Conservation (phyloP, 2,797 vertebrate genomes). For the Tarsius wallacei region DNA sequence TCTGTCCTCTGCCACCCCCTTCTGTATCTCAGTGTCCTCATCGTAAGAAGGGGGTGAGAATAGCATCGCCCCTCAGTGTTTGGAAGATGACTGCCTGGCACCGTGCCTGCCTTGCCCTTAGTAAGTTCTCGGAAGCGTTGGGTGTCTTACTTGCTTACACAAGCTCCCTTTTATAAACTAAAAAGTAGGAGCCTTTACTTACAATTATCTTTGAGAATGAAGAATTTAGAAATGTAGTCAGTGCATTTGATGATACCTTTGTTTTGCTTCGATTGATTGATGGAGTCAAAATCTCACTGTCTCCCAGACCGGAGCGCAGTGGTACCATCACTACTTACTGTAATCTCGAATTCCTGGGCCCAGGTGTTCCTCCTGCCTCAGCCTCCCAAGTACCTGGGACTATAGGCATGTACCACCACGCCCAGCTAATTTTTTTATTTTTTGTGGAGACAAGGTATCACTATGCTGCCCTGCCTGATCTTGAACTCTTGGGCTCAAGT, state of each 20-base stretch:
- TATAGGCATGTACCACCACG: too few relatives aligned
- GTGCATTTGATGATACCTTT: not conserved
- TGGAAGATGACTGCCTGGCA: not conserved
- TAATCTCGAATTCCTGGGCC: too few relatives aligned
- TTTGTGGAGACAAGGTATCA: too few relatives aligned
- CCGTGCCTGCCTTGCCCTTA: not conserved
- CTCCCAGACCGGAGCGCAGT: too few relatives aligned
- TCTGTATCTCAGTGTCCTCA: not conserved
- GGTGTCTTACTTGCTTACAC: not conserved
- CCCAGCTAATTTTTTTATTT: too few relatives aligned
- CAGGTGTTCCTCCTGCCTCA: too few relatives aligned
- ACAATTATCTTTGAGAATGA: not conserved
- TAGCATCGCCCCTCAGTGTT: not conserved
- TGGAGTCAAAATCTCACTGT: too few relatives aligned
- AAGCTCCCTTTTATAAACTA: not conserved
- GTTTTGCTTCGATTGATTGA: not conserved
- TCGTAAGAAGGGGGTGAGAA: not conserved
- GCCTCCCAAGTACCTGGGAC: too few relatives aligned
- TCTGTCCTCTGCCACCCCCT: not conserved
- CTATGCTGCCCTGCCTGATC: too few relatives aligned
- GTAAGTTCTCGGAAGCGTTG: not conserved
- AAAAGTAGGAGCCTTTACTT: not conserved
- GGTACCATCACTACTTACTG: too few relatives aligned
- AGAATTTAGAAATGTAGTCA: not conserved
- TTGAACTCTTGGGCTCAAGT: too few relatives aligned